These are phyloP conservation scores for Sminthopsis crassicaudata DNA, from an alignment of 2,113 vertebrate species.

Conservation along the genomic window DNA sequence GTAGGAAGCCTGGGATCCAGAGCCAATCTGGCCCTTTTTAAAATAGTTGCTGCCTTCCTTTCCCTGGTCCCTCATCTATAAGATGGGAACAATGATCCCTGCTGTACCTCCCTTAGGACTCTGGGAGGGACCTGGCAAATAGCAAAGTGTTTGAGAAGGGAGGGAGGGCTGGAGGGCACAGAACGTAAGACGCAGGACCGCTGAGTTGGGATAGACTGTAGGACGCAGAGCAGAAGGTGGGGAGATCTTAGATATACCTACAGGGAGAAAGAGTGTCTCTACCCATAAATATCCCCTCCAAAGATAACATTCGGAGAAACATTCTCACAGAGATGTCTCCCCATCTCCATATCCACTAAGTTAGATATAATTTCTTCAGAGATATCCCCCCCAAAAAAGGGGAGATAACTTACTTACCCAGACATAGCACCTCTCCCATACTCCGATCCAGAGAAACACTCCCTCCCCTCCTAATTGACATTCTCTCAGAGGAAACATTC, in stretches of 20 bases:
- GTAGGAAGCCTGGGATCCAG: background rate
- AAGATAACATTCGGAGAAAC: background rate
- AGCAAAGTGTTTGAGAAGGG: background rate
- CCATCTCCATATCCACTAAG: background rate
- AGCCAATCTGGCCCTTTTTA: too few species aligned
- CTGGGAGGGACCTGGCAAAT: background rate
- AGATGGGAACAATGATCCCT: background rate
- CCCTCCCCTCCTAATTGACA: background rate
- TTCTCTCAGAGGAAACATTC: background rate
- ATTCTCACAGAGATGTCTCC: background rate
- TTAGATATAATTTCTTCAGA: background rate
- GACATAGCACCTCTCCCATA: background rate
- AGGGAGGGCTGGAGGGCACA: background rate
- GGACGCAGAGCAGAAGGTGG: background rate
- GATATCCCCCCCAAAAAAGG: background rate
- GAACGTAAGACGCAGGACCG: background rate
- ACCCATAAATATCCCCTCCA: background rate
- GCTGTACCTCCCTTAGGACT: background rate
- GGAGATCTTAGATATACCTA: background rate
- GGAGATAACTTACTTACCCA: background rate
- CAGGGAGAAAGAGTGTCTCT: background rate
- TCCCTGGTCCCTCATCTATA: background rate
- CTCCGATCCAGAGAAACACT: background rate
- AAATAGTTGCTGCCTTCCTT: background rate
- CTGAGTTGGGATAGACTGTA: background rate